These are phyloP conservation scores for Syrmaticus mikado DNA, from an alignment of 2,113 vertebrate species.

Conservation along the genomic window DNA sequence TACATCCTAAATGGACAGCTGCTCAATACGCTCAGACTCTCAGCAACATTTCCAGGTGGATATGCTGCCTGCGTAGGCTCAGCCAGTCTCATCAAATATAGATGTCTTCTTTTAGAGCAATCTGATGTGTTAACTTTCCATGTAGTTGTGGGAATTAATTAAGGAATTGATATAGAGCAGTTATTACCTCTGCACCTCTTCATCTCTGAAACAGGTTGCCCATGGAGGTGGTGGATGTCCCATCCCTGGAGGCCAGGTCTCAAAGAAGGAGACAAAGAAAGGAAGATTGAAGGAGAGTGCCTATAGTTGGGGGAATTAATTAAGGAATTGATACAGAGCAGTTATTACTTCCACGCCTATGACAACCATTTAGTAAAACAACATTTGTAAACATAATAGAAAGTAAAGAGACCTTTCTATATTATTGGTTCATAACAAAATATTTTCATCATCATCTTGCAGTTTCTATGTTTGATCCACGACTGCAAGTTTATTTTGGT, in stretches of 20 bases:
- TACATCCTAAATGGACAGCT: neutral
- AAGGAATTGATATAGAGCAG: neutral
- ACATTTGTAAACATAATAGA: neutral
- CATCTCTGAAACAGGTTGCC: too few species aligned
- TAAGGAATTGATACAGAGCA: neutral
- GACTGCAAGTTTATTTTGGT: neutral
- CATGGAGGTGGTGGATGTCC: too few species aligned
- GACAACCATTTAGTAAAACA: neutral
- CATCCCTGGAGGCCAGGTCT: too few species aligned
- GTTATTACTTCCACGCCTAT: neutral
- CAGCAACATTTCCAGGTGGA: neutral
- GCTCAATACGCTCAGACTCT: neutral
- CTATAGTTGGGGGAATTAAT: neutral
- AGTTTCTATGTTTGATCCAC: neutral
- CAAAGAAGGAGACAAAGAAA: too few species aligned
- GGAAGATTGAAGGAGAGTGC: too few species aligned
- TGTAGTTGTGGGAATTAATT: neutral
- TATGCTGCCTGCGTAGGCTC: neutral
- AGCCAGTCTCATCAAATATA: neutral
- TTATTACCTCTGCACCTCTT: neutral
- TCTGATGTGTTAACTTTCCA: neutral
- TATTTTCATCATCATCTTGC: neutral
- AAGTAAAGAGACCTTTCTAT: neutral
- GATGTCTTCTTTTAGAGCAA: neutral
- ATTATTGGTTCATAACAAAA: neutral